Evolutionary conservation across 2,113 vertebrate genomes (phyloP), one percentile per base, ranked within the genome.

Genomic region (Silurus meridionalis): DNA sequence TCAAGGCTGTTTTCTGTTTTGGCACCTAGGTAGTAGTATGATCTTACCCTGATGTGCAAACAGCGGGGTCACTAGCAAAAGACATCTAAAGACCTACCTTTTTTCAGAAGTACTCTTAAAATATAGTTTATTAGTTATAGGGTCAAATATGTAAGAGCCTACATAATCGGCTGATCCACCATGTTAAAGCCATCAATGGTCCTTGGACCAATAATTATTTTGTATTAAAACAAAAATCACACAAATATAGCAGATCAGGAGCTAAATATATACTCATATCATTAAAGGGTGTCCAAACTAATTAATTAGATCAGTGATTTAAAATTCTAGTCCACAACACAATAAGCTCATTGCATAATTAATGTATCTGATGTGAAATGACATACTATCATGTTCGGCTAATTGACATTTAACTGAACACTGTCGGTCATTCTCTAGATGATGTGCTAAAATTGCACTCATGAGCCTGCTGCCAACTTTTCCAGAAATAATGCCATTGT

Each of bases 361-460:
- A 83, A 88, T 80, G 58, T 25, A 63, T 21, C 79, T 72, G 50
- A 79, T 77, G 25, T 64, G 17, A 69, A 88, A 83, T 80, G 0
- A 80, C 78, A 79, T 79, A 48, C 58, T 21, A 79, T 72, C 25
- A 71, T 55, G 46, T 82, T 69, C 8, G 84, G 69, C 23, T 88
- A 83, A 88, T 71, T 82, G 78, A 75, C 50, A 82, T 58, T 80
- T 66, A 58, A 85, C 69, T 78, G 52, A 78, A 67, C 69, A 66
- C 28, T 78, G 55, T 72, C 28, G 13, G 17, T 71, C 69, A 78
- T 77, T 19, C 23, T 66, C 28, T 61, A 60, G 25, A 69, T 87
- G 21, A 78, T 77, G 37, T 15, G 8, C 13, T 19, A 55, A 75
- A 78, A 46, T 37, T 87, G 28, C 28, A 53, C 46, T 78, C 52